Evolutionary conservation across 2,888 invertebrate species (phyloP).

Genomic region (Cheiracanthium punctorium): DNA sequence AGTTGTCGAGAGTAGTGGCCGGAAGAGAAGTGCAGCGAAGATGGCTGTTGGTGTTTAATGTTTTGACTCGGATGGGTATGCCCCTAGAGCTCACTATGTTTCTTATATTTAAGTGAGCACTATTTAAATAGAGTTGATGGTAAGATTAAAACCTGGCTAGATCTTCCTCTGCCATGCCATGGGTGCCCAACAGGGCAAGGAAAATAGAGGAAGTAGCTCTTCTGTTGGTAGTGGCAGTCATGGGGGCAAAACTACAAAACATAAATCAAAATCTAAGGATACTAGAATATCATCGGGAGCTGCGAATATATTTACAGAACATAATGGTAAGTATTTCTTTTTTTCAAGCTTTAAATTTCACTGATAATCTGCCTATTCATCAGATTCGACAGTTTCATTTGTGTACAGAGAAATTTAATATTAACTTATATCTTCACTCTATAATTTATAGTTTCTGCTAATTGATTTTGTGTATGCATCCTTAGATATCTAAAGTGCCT

Average conservation of each 20-base stretch:
- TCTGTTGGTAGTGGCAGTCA: constrained; percentile 72
- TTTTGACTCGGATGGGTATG: constrained; percentile 42
- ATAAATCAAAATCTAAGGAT: constrained; percentile 70
- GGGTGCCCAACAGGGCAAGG: constrained; percentile 96
- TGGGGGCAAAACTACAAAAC: constrained; percentile 69
- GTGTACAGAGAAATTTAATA: too few relatives aligned
- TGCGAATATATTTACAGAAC: constrained; percentile 92
- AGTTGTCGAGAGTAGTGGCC: constrained; percentile 46
- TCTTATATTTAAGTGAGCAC: constrained; percentile 30
- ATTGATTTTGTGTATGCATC: too few relatives aligned
- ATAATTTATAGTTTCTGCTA: too few relatives aligned
- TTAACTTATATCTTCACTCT: too few relatives aligned
- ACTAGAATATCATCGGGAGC: constrained; percentile 86
- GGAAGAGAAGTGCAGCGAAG: constrained; percentile 64
- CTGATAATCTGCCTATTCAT: neutral
- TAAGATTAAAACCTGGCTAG: constrained; percentile 65
- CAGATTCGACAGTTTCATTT: neutral
- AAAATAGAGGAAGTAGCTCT: constrained; percentile 76
- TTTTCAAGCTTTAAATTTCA: neutral
- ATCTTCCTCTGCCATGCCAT: constrained; percentile 77
- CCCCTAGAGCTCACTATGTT: constrained; percentile 20
- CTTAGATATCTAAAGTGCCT: too few relatives aligned
- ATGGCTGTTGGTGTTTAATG: constrained; percentile 65
- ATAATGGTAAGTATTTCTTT: constrained; percentile 85
- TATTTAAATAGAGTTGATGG: constrained; percentile 41